Evolutionary conservation across 2,113 vertebrate species (phyloP).

Genomic region (Malaclemys terrapin): DNA sequence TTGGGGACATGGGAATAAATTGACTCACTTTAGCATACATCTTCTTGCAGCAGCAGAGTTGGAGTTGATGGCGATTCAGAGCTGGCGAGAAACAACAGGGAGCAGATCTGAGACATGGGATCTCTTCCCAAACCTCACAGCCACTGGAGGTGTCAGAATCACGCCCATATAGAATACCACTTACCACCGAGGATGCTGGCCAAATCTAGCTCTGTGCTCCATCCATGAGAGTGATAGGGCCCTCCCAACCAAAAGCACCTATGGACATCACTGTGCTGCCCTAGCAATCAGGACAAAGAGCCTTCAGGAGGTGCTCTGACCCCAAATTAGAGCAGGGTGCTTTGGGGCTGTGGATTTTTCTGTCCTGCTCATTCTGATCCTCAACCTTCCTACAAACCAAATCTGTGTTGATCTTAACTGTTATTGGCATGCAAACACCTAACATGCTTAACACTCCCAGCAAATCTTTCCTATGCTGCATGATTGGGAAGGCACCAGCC

Average conservation of each 20-base stretch:
- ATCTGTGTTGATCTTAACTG: conserved; percentile 29
- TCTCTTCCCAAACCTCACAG: background rate
- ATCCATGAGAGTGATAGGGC: background rate
- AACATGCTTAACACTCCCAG: conserved; percentile 31
- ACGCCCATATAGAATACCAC: background rate
- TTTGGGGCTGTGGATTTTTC: background rate
- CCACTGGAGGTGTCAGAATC: background rate
- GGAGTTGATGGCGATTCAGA: background rate
- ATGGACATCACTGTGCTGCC: background rate
- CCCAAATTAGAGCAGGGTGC: background rate
- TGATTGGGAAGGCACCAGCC: conserved; percentile 28
- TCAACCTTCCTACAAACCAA: background rate
- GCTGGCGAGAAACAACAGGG: background rate
- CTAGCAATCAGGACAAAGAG: background rate
- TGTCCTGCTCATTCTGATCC: background rate
- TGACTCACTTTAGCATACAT: background rate
- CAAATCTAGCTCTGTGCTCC: background rate
- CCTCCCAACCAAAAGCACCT: background rate
- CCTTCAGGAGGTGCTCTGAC: background rate
- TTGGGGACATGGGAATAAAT: background rate
- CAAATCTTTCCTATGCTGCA: conserved; percentile 46
- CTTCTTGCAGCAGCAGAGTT: background rate
- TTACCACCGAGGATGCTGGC: background rate
- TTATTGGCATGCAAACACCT: conserved; percentile 34
- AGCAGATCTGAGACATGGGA: background rate